These are phyloP conservation scores for Zosterops hypoxanthus DNA, from an alignment of 2,113 vertebrate species.

Conservation along the genomic window DNA sequence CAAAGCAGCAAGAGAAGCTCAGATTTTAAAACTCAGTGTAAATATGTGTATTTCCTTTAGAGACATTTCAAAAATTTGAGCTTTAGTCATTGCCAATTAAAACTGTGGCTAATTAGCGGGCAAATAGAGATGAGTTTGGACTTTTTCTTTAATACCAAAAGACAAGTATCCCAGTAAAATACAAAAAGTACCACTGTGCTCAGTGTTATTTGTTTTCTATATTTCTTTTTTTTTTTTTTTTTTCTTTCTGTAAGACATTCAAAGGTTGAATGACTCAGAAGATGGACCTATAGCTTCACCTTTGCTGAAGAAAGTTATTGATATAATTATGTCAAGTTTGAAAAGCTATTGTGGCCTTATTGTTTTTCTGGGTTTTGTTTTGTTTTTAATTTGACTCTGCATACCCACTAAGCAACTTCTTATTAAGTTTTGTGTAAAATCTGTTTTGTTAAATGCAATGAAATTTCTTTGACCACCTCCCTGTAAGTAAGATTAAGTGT, in stretches of 20 bases:
- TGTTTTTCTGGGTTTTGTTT: neutral
- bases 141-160: neutral
- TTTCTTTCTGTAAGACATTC: neutral
- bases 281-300: neutral
- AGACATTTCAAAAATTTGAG: neutral
- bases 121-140: neutral
- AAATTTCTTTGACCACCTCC: neutral
- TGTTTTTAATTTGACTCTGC: neutral
- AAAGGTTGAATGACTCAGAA: neutral
- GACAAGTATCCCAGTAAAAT: neutral
- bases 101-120: neutral
- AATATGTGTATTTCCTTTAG: neutral
- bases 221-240: neutral
- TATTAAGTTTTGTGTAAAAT: neutral
- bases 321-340: neutral
- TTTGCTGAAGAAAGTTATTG: neutral
- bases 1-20: neutral
- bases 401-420: neutral
- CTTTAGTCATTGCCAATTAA: neutral
- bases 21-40: neutral
- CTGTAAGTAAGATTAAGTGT: neutral
- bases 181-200: neutral
- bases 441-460: neutral
- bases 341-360: neutral
- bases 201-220: neutral